Evolutionary conservation across 1,140 invertebrate genomes (phyloP), one percentile per base, ranked within the genome.

Genomic region (Drosophila chauvacae): DNA sequence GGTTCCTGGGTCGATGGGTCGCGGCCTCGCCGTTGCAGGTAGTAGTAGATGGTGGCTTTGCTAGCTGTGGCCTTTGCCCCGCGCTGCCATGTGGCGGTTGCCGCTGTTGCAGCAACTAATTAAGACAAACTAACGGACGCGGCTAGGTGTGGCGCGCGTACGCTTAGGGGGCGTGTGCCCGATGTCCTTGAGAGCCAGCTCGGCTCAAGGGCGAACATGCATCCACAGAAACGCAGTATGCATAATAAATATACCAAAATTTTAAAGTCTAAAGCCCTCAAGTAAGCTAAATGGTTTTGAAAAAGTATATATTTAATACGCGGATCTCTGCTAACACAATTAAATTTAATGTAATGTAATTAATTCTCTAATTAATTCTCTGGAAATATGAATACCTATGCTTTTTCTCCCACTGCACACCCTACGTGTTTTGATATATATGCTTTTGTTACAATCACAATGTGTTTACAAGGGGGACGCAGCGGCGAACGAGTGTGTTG

Each of bases 381-480:
- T 20, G 20, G 18, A 35, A 37, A 16, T 55, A 55, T 23, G 20
- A 37, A 16, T 39, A 37, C 20, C 20, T n/a, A 1, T n/a, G 33
- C 5, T 23, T 39, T 55, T 55, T 55, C 53, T 55, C 14, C 33
- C 4, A 55, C 53, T 55, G 26, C 59, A 47, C 20, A 59, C 47
- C 14, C 33, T 62, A 74, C 33, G 56, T 63, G 72, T 81, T 88
- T 84, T 87, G 80, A 88, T 80, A 81, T 87, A 84, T 88, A 69
- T 63, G 84, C 84, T 64, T 81, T 87, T 84, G 77, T 84, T 87
- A 87, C 80, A 87, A 87, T 90, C 84, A 85, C 85, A 88, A 90
- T 84, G 84, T 88, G 84, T 90, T 88, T 88, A 90, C 84, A 88
- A 48, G 81, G 65, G 74, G 2, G 81, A 48, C 66, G 60, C 55